phyloP scores from a whole-genome alignment of 1,140 invertebrate genomes.

The Drosophila oshimai region DNA sequence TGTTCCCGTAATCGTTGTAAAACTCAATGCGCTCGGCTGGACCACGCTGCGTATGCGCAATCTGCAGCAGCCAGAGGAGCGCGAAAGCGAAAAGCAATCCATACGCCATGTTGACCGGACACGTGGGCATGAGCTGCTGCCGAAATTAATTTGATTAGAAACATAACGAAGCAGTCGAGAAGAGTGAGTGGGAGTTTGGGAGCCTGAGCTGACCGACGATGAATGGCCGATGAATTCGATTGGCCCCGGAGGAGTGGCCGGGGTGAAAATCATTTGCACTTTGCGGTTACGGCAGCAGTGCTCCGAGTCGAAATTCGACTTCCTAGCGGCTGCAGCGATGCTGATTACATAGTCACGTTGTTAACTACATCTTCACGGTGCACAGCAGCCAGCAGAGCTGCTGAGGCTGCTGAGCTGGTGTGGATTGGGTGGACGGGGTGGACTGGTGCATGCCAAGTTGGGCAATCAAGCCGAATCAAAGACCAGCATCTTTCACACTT shows the following conservation, averaged over 20 bases:
- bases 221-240: constrained; percentile 9
- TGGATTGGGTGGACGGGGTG: constrained; percentile 52
- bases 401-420: constrained; percentile 53
- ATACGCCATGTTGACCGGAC: constrained; percentile 36
- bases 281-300: constrained; percentile 33
- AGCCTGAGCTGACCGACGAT: not conserved
- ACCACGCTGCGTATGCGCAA: constrained; percentile 62
- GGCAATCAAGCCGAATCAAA: constrained; percentile 72
- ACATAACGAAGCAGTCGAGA: constrained; percentile 43
- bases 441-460: constrained; percentile 54
- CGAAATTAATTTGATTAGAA: constrained; percentile 79
- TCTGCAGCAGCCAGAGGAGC: constrained; percentile 26
- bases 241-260: constrained; percentile 20
- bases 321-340: constrained; percentile 60
- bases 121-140: constrained; percentile 55
- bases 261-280: constrained; percentile 60
- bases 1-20: constrained; percentile 53
- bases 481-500: constrained; percentile 77
- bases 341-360: constrained; percentile 80
- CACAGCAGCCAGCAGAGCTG: constrained; percentile 10
- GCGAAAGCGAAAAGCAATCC: constrained; percentile 5
- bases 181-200: constrained; percentile 1
- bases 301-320: constrained; percentile 43
- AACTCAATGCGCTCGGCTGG: constrained; percentile 48
- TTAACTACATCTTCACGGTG: constrained; percentile 80